Percentiles rank a stretch among this genome's conserved stretches.
These are phyloP conservation scores for Lumbricus terrestris DNA, from an alignment of 2,888 invertebrate genomes.

Conservation along the genomic window DNA sequence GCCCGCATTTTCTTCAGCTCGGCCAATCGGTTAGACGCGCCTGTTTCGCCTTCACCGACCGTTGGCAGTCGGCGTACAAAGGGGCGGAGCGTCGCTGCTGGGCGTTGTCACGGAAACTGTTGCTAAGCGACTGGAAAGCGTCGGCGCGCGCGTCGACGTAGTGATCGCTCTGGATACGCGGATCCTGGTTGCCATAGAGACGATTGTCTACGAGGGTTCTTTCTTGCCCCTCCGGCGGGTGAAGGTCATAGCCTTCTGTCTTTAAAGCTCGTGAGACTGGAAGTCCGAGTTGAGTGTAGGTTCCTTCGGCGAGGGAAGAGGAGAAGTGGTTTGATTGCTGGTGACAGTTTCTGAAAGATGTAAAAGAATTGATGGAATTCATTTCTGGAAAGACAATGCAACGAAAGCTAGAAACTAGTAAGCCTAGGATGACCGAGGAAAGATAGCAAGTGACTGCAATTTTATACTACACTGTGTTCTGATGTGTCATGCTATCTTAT, in stretches of 20 bases:
- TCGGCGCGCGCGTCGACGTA: neutral
- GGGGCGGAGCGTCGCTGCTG: neutral
- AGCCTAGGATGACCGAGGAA: too few species aligned
- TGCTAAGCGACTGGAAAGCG: slow-evolving; percentile 3
- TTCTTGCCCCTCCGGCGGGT: neutral
- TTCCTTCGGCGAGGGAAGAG: neutral
- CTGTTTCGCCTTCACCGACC: neutral
- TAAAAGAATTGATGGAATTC: neutral
- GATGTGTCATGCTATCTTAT: neutral
- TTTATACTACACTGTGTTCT: neutral
- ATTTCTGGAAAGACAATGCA: neutral
- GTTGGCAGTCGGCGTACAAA: neutral
- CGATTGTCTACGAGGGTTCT: neutral
- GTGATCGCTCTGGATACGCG: neutral
- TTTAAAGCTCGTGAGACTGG: neutral
- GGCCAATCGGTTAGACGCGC: neutral
- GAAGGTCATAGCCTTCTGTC: neutral
- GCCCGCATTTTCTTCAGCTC: neutral
- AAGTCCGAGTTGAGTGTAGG: neutral
- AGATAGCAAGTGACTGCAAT: neutral
- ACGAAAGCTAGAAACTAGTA: neutral
- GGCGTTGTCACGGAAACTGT: slow-evolving; percentile 3
- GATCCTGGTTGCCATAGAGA: neutral
- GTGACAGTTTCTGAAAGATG: neutral
- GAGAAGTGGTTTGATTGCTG: neutral